Base-by-base conservation (phyloP, 1,140 invertebrate species). In the Bombus sibiricus region DNA sequence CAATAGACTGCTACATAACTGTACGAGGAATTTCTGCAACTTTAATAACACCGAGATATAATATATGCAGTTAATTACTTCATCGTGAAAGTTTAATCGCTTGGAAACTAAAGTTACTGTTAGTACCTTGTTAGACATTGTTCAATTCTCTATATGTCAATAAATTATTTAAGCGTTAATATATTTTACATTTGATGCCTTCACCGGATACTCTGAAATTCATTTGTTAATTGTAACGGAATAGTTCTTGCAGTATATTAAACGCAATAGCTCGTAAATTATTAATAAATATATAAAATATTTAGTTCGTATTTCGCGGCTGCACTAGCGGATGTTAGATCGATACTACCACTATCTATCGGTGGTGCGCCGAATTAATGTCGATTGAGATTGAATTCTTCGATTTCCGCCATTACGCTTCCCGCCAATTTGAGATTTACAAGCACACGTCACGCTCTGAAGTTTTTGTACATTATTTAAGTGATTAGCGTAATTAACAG, bases 1-100 rank as follows among this genome's bases (percentile, higher is more conserved):
- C 77, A 53, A 37, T 64, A 13, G 57, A 5, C 18, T 80, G 8
- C 32, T 37, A 25, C 5, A 37, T 13, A 32, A 47, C n/a, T 53
- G n/a, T 0, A 53, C 25, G 25, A n/a, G 64, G 25, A 69, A 69
- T 80, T 80, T 69, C 77, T 53, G 64, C 18, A 80, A 37, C 62
- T 41, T 79, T 34, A 28, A 22, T 41, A 68, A 25, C 32, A 9
- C 8, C 34, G 9, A 37, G 41, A 25, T 43, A 66, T 25, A 66
- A 12, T 68, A 15, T 25, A 47, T 41, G 32, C 3, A 12, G n/a
- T 28, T 39, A 69, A 43, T 80, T 71, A 47, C 32, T 10, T 28
- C 34, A n/a, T 39, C 25, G 10, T 6, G 8, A 53, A 57, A 71
- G 28, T 80, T 80, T 39, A 80, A 68, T 80, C 34, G 25, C 41